Percentiles rank a stretch among this genome's conserved stretches.
These are phyloP conservation scores for Mesorhabditis spiculigera DNA, from an alignment of 2,888 invertebrate species.

Conservation along the genomic window DNA sequence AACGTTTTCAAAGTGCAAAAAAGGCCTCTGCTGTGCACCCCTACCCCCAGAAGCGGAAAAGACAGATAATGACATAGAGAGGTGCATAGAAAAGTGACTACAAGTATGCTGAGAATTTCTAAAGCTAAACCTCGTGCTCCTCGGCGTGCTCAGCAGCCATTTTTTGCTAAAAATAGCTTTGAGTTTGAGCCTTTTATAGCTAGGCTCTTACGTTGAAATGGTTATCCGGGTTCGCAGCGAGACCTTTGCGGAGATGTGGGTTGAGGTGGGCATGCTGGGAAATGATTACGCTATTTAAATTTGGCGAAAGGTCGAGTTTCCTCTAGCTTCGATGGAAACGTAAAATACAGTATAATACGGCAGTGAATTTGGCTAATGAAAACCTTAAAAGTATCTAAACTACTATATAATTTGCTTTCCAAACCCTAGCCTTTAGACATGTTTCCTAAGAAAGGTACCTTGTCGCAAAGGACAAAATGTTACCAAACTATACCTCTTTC, in stretches of 20 bases:
- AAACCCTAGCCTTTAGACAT: too few relatives aligned
- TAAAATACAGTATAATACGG: too few relatives aligned
- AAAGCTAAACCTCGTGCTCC: not conserved
- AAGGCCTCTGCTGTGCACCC: not conserved
- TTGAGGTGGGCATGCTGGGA: not conserved
- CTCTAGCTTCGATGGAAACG: too few relatives aligned
- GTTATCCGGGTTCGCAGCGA: not conserved
- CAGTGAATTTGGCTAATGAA: too few relatives aligned
- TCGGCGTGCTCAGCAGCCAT: not conserved
- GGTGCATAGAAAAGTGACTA: not conserved
- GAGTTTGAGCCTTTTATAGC: not conserved
- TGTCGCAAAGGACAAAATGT: too few relatives aligned
- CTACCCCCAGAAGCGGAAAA: not conserved
- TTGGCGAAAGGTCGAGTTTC: too few relatives aligned
- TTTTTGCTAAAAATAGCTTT: not conserved
- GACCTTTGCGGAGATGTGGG: not conserved
- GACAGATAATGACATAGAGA: not conserved
- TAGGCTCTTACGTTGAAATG: constrained; percentile 3
- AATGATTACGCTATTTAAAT: not conserved
- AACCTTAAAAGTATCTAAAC: too few relatives aligned
- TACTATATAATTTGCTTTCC: too few relatives aligned
- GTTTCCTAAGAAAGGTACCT: too few relatives aligned
- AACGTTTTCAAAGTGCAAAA: not conserved
- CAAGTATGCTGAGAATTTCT: not conserved
- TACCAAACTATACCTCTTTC: too few relatives aligned